Evolutionary conservation across 2,113 vertebrate genomes (phyloP).

Genomic region (Alligator mississippiensis): DNA sequence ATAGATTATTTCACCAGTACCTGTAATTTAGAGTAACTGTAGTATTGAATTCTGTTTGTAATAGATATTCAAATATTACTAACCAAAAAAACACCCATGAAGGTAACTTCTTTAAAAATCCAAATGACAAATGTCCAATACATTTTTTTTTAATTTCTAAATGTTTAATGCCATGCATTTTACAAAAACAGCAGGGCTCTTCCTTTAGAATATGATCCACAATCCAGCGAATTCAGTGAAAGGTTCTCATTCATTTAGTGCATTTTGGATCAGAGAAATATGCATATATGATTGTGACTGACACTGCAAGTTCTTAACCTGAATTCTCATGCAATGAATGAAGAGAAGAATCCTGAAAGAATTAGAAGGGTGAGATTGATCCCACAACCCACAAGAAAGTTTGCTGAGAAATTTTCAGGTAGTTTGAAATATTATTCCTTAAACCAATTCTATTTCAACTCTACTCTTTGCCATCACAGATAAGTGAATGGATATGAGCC

Average conservation of each 20-base stretch:
- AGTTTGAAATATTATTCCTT: not conserved
- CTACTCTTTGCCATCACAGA: not conserved
- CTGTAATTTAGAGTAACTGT: not conserved
- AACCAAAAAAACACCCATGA: not conserved
- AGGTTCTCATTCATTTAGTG: not conserved
- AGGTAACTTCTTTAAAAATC: not conserved
- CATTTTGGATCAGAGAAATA: not conserved
- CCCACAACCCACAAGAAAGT: not conserved
- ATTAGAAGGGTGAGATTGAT: not conserved
- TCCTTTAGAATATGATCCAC: not conserved
- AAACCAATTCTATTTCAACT: not conserved
- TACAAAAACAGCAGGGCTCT: not conserved
- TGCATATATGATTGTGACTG: not conserved
- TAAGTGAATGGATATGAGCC: not conserved
- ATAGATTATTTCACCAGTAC: not conserved
- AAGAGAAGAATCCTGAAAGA: not conserved
- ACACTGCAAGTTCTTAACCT: not conserved
- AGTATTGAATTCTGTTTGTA: constrained; percentile 43
- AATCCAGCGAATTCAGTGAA: not conserved
- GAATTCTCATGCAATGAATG: not conserved
- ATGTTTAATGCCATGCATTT: not conserved
- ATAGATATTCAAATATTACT: constrained; percentile 38
- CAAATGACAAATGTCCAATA: not conserved
- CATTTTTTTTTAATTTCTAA: not conserved
- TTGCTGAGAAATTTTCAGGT: not conserved